These are phyloP conservation scores for silkworm (Bombyx mori) DNA, from an alignment of 1,140 invertebrate genomes.

Conservation along the genomic window ASM3026992v2 NC_085128.1:12005001-12005500, in stretches of 20 bases:
- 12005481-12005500: too few species aligned
- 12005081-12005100: too few species aligned
- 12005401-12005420: slow-evolving; percentile 20
- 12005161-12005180: slow-evolving; percentile 55
- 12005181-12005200: slow-evolving; percentile 32
- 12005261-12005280: slow-evolving; percentile 67
- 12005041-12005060: too few species aligned
- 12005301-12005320: slow-evolving; percentile 48
- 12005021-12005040: too few species aligned
- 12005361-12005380: not conserved
- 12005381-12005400: not conserved
- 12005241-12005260: slow-evolving; percentile 58
- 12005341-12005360: slow-evolving; percentile 28
- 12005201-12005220: slow-evolving; percentile 33
- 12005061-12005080: too few species aligned
- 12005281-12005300: slow-evolving; percentile 53
- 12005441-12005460: too few species aligned
- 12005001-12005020: too few species aligned
- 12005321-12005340: slow-evolving; percentile 50
- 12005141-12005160: slow-evolving; percentile 64
- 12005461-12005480: too few species aligned
- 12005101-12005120: slow-evolving; percentile 32
- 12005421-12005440: slow-evolving; percentile 2
- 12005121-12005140: slow-evolving; percentile 57
- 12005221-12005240: slow-evolving; percentile 11